Evolutionary conservation across 2,113 vertebrate species (phyloP).

Genomic region (Shinisaurus crocodilurus): DNA sequence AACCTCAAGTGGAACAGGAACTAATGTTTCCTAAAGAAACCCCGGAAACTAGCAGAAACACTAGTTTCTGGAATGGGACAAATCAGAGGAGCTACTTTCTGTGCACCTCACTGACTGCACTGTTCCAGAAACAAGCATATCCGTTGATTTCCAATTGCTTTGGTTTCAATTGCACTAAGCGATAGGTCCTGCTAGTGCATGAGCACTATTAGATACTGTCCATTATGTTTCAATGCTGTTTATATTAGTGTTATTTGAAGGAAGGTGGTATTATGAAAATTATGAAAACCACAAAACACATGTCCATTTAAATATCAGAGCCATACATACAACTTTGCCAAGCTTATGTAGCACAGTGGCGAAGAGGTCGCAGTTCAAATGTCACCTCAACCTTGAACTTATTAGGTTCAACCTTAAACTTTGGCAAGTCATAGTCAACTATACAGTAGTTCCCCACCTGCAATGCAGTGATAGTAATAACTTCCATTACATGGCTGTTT

Average conservation of each 20-base stretch:
- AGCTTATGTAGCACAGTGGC: background rate
- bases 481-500: background rate
- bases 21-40: too few relatives aligned
- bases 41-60: too few relatives aligned
- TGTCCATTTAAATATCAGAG: background rate
- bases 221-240: background rate
- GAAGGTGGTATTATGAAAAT: background rate
- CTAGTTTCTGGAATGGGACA: too few relatives aligned
- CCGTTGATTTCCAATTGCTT: too few relatives aligned
- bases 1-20: too few relatives aligned
- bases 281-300: background rate
- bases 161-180: too few relatives aligned
- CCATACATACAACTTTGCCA: background rate
- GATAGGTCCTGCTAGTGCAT: too few relatives aligned
- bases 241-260: background rate
- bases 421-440: background rate
- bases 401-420: too few relatives aligned
- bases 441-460: background rate
- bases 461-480: background rate
- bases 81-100: too few relatives aligned
- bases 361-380: background rate
- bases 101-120: too few relatives aligned
- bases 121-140: too few relatives aligned
- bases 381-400: background rate
- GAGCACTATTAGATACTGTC: too few relatives aligned